Evolutionary conservation across 2,113 vertebrate species (phyloP).

Genomic region (Neoarius graeffei): DNA sequence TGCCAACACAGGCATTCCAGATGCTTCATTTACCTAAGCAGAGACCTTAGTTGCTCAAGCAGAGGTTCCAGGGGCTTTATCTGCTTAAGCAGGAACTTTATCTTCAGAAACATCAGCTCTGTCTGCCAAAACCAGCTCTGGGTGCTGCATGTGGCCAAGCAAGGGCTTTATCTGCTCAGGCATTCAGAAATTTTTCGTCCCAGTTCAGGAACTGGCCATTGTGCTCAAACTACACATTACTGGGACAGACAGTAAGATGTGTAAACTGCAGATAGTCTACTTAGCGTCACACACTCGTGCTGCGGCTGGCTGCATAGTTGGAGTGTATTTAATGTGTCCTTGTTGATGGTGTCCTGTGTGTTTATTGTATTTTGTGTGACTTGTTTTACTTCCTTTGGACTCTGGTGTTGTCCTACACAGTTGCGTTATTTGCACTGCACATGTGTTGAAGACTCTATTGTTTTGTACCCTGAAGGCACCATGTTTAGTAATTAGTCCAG

Average conservation of each 20-base stretch:
- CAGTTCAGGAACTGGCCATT: not conserved
- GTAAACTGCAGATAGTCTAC: not conserved
- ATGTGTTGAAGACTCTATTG: not conserved
- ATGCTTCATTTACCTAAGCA: not conserved
- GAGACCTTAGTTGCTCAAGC: not conserved
- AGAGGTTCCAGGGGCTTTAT: not conserved
- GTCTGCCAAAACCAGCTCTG: too few species aligned
- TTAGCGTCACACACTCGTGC: not conserved
- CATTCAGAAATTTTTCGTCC: not conserved
- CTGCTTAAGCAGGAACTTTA: not conserved
- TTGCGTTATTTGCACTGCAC: not conserved
- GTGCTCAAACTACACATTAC: not conserved
- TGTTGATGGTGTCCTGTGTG: not conserved
- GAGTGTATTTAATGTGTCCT: not conserved
- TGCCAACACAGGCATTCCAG: too few species aligned
- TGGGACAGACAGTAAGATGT: not conserved
- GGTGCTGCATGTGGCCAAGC: not conserved
- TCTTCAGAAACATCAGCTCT: not conserved
- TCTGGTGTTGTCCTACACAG: not conserved
- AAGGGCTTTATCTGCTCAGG: not conserved
- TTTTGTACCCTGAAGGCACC: conserved; percentile 2
- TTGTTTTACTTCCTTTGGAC: not conserved
- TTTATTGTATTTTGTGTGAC: not conserved
- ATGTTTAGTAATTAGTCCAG: conserved; percentile 9
- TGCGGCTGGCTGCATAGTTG: not conserved